Conservation (phyloP, 2,888 invertebrate species). For the Rutpela maculata region DNA sequence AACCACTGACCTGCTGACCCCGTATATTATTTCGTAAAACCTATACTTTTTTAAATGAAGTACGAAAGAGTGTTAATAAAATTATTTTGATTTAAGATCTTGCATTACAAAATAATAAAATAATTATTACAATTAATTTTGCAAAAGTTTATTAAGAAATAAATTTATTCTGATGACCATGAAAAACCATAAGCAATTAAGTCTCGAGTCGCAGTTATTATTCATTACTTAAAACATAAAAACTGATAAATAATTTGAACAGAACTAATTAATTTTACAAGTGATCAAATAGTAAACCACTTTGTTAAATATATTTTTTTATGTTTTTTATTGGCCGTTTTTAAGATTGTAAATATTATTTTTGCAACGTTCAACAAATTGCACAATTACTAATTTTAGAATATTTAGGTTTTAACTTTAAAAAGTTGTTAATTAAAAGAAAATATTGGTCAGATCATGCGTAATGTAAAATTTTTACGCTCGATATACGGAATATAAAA, state of each 20-base stretch:
- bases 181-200: conserved; percentile 29
- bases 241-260: conserved; percentile 22
- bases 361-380: conserved; percentile 7
- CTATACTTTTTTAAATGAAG: too few relatives aligned
- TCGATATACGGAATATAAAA: too few relatives aligned
- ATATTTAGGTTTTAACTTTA: neutral
- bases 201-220: conserved; percentile 10
- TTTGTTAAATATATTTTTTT: conserved; percentile 24
- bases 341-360: conserved; percentile 17
- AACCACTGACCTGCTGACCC: too few relatives aligned
- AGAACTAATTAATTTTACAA: conserved; percentile 32
- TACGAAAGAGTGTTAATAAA: too few relatives aligned
- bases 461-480: too few relatives aligned
- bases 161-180: conserved; percentile 8
- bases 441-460: too few relatives aligned
- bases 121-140: neutral
- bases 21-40: too few relatives aligned
- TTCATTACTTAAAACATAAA: conserved; percentile 22
- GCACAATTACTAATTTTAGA: conserved; percentile 17
- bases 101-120: neutral
- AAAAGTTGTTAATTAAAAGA: neutral
- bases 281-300: conserved; percentile 29
- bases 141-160: neutral
- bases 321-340: neutral
- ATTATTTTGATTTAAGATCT: neutral